Evolutionary conservation across 2,797 vertebrate species (phyloP).

Genomic region (Pangasius mekongensis): DNA sequence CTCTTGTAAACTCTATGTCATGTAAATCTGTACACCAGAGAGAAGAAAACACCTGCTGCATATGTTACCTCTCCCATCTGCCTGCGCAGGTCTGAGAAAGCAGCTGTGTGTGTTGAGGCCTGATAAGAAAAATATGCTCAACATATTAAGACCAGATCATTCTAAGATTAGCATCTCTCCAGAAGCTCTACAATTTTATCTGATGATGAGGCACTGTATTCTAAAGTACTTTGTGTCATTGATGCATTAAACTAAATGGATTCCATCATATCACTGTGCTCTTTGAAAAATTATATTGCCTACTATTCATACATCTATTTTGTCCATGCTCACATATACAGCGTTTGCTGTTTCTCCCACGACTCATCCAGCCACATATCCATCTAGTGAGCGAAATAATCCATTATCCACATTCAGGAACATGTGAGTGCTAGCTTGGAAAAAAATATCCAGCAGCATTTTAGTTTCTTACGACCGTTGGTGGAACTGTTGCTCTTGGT

Average conservation of each 20-base stretch:
- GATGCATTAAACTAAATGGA: not conserved
- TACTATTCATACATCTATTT: not conserved
- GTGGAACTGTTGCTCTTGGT: not conserved
- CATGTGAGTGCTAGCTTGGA: not conserved
- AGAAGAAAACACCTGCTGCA: constrained; percentile 37
- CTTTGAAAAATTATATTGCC: not conserved
- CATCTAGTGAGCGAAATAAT: not conserved
- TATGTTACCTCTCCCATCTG: constrained; percentile 27
- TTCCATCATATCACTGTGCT: not conserved
- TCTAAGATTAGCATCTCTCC: not conserved
- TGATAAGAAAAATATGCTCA: constrained; percentile 5
- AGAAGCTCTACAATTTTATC: not conserved
- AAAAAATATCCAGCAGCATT: not conserved
- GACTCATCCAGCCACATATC: not conserved
- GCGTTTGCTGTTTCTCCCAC: not conserved
- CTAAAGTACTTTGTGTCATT: not conserved
- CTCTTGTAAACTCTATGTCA: constrained; percentile 22
- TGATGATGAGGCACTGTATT: not conserved
- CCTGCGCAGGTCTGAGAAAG: constrained; percentile 5
- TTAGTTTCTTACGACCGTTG: not conserved
- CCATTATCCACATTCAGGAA: not conserved
- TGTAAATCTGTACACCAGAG: constrained; percentile 35
- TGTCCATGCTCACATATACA: not conserved
- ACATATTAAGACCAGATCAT: not conserved
- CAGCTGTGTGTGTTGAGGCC: constrained; percentile 8